Evolutionary conservation across 2,113 vertebrate genomes (phyloP), one percentile per base, ranked within the genome.

Genomic region (Psittacula cyanocephala): DNA sequence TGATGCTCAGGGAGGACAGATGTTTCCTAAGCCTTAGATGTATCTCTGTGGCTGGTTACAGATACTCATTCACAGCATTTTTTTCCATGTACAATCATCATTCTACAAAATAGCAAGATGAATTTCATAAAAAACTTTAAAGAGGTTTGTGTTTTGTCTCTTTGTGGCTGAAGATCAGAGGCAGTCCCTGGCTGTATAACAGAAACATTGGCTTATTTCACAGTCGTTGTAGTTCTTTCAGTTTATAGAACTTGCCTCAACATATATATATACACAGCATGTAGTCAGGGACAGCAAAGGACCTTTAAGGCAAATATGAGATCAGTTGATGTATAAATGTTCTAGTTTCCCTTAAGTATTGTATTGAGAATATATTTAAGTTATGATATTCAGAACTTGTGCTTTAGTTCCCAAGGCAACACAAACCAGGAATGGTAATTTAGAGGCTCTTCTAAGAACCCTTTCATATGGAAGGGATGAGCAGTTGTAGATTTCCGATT

Each of bases 331-430:
- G 69, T 87, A 15, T 74, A 46, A 72, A 39, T 25, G 55, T 87
- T 87, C 39, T 59, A 64, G 37, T 41, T 93, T 69, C 57, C 68
- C 86, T 71, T 16, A n/a, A 78, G 49, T 31, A 77, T 44, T 81
- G 6, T 55, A 41, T 27, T 59, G 52, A 70, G 52, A 44, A 47
- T 9, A 47, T 25, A 13, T 14, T 65, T 20, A 89, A 72, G 29
- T 35, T 63, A 52, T 3, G 16, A 39, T 31, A 3, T 80, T 92
- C 33, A 37, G 75, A 84, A 64, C 29, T 28, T 44, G 8, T 67
- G 24, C 81, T 95, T 60, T 59, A 69, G 94, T 93, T 95, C 87
- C 75, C 77, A 78, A 86, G 83, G 93, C 91, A 95, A 71, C 81
- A 15, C 53, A 82, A 74, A 53, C 15, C 41, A 74, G 70, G 63